These are phyloP conservation scores for Chironomus riparius DNA, from an alignment of 2,888 invertebrate species.

Conservation along the genomic window DNA sequence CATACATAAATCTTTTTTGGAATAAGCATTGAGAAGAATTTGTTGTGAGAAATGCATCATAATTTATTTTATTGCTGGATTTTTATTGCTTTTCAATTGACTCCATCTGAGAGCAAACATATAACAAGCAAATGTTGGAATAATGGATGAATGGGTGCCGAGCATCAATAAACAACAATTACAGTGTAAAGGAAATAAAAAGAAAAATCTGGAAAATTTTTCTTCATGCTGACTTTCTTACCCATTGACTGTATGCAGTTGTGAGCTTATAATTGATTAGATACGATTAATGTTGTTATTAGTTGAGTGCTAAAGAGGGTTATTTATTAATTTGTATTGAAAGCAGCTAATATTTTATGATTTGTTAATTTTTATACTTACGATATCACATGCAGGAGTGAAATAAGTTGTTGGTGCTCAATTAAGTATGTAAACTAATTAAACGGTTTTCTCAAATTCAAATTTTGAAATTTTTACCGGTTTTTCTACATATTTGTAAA, in stretches of 20 bases:
- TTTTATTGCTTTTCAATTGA: slow-evolving; percentile 1
- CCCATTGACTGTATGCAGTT: not conserved
- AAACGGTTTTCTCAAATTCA: too few relatives aligned
- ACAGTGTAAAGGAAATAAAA: too few relatives aligned
- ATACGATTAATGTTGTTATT: not conserved
- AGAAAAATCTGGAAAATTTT: too few relatives aligned
- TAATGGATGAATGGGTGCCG: not conserved
- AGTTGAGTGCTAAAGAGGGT: not conserved
- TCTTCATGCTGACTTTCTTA: too few relatives aligned
- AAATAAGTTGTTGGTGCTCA: too few relatives aligned
- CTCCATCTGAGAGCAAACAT: not conserved
- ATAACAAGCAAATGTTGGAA: not conserved
- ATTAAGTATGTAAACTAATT: too few relatives aligned
- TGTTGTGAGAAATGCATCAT: not conserved
- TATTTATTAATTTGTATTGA: not conserved
- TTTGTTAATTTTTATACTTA: not conserved
- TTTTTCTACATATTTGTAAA: too few relatives aligned
- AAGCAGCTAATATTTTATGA: not conserved
- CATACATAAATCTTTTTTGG: not conserved
- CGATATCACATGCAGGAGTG: not conserved
- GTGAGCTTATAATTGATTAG: not conserved
- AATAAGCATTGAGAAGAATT: not conserved
- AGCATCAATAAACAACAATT: too few relatives aligned
- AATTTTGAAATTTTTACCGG: too few relatives aligned
- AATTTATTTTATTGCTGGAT: slow-evolving; percentile 1